phyloP scores from a whole-genome alignment of 2,888 invertebrate species.

The Lasioglossum marginatum region DNA sequence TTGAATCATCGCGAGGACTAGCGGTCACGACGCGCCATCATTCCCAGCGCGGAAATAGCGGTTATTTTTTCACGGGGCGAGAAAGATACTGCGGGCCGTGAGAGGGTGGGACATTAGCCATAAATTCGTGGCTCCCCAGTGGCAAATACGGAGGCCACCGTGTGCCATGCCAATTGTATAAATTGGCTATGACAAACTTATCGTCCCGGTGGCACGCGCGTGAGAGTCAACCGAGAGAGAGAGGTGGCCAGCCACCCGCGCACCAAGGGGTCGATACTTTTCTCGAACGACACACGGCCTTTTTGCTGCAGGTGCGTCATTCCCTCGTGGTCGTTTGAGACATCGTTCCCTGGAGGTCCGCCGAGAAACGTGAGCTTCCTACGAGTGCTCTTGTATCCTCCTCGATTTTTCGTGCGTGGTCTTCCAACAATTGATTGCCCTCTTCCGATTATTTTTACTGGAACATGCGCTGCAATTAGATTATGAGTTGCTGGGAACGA shows the following conservation, averaged over 20 bases:
- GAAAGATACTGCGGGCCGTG: constrained; percentile 39
- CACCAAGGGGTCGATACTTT: constrained; percentile 71
- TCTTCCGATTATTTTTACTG: neutral
- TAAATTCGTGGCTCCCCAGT: constrained; percentile 83
- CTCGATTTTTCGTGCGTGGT: constrained; percentile 72
- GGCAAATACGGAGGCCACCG: constrained; percentile 75
- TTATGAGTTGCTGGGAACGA: too few species aligned
- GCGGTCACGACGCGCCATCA: constrained; percentile 56
- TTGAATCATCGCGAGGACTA: constrained; percentile 43
- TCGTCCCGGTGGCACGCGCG: constrained; percentile 69
- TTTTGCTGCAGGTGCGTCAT: constrained; percentile 74
- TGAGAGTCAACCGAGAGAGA: constrained; percentile 7
- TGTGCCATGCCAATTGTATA: constrained; percentile 81
- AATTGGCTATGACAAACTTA: constrained; percentile 84
- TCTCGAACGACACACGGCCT: constrained; percentile 40
- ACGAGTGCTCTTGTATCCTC: constrained; percentile 73
- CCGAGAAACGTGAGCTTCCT: constrained; percentile 79
- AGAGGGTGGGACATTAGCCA: constrained; percentile 73
- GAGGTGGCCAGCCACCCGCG: neutral
- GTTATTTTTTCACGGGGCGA: constrained; percentile 57
- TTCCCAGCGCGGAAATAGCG: constrained; percentile 43
- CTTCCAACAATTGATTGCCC: neutral
- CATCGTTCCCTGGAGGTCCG: constrained; percentile 82
- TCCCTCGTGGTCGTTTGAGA: constrained; percentile 83
- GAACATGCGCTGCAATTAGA: neutral